A percentile compares a stretch with the other conserved stretches of the same genome.
phyloP scores from a whole-genome alignment of 1,140 invertebrate species.

The Meloidogyne exigua region DNA sequence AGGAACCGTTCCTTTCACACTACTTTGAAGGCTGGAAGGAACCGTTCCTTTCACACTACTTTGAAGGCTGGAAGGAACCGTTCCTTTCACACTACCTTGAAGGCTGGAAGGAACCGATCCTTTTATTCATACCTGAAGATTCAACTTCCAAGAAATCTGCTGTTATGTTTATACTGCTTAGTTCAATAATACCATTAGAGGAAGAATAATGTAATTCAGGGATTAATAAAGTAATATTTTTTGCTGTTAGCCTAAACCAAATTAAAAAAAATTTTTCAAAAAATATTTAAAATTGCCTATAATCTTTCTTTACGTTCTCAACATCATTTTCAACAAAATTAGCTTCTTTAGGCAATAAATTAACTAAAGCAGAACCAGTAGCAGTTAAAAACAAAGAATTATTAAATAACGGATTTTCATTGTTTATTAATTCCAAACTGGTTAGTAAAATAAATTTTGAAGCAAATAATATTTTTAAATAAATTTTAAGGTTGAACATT shows the following conservation, averaged over 20 bases:
- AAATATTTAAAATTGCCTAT: background rate
- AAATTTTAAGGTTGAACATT: background rate
- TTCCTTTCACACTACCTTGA: background rate
- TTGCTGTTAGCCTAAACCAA: background rate
- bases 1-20: background rate
- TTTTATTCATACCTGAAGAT: background rate
- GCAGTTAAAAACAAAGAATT: background rate
- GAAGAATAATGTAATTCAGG: slow-evolving; percentile 26
- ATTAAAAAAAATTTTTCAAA: too few species aligned
- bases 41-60: background rate
- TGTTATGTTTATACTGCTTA: slow-evolving; percentile 26
- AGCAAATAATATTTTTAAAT: background rate
- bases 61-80: background rate
- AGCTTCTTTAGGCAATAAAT: background rate
- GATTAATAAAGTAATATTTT: slow-evolving; percentile 30
- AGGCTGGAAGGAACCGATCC: background rate
- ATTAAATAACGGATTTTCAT: slow-evolving; percentile 2
- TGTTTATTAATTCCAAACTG: background rate
- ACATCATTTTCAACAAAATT: background rate
- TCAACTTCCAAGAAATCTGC: slow-evolving; percentile 28
- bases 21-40: background rate
- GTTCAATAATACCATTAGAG: slow-evolving; percentile 15
- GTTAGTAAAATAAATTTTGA: background rate
- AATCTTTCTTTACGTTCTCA: background rate
- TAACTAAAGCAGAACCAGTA: background rate